phyloP scores from a whole-genome alignment of 35 echinoderm and acorn worm genomes.

The Acanthaster planci region DNA sequence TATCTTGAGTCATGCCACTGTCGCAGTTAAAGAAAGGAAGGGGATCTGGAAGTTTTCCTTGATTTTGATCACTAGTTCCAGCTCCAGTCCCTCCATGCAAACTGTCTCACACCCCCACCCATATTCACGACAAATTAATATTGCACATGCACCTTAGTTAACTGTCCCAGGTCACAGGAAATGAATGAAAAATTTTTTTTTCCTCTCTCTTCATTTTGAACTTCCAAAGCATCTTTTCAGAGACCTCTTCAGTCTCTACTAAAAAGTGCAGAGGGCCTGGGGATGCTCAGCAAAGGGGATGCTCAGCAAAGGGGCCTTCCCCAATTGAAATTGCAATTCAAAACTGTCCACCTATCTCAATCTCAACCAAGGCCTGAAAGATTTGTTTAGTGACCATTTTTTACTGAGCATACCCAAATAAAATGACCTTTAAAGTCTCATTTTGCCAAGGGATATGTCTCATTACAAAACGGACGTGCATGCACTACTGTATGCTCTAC shows the following conservation, averaged over 20 bases:
- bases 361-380: too few species aligned
- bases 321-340: too few species aligned
- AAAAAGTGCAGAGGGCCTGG: neutral
- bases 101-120: neutral
- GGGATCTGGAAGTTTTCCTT: neutral
- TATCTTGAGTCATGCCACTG: too few species aligned
- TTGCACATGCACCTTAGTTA: neutral
- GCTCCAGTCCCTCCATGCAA: neutral
- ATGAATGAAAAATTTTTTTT: neutral
- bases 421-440: too few species aligned
- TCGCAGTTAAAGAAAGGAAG: neutral
- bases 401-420: too few species aligned
- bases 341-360: too few species aligned
- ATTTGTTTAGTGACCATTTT: too few species aligned
- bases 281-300: too few species aligned
- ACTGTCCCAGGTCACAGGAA: neutral
- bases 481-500: too few species aligned
- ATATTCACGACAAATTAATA: constrained; percentile 12
- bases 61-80: neutral
- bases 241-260: neutral
- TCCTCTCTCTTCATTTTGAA: neutral
- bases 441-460: too few species aligned
- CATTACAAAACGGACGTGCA: too few species aligned
- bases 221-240: neutral
- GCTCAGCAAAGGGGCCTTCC: too few species aligned